These are phyloP conservation scores for Anolis sagrei DNA, from an alignment of 2,113 vertebrate genomes.

Conservation along the genomic window DNA sequence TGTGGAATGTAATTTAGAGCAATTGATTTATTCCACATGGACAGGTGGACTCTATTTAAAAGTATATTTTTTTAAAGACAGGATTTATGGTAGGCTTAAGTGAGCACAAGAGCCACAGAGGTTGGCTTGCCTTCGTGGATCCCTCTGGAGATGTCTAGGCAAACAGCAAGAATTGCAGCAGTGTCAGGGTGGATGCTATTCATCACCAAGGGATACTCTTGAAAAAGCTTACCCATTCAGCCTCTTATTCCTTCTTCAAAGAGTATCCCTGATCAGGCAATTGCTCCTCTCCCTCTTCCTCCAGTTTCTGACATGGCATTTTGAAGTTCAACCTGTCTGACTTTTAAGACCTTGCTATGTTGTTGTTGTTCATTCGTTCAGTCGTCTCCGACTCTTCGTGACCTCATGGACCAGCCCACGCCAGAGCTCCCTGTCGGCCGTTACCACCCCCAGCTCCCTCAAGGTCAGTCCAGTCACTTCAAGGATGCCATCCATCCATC, in stretches of 20 bases:
- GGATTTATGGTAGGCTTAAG: slow-evolving; percentile 67
- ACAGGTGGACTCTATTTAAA: slow-evolving; percentile 77
- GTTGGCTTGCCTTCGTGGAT: slow-evolving; percentile 33
- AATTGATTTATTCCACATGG: slow-evolving; percentile 77
- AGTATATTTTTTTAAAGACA: slow-evolving; percentile 67
- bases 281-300: background rate
- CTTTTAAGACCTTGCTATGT: no score
- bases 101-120: slow-evolving; percentile 46
- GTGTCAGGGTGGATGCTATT: background rate
- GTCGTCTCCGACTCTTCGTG: no score
- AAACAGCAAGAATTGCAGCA: background rate
- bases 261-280: background rate
- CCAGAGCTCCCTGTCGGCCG: no score
- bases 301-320: background rate
- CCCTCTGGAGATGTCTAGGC: slow-evolving; percentile 36
- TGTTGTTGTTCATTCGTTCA: no score
- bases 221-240: background rate
- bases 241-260: background rate
- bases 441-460: no score
- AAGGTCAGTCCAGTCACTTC: no score
- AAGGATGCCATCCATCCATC: no score
- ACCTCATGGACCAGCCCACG: no score
- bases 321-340: no score
- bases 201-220: background rate
- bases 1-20: slow-evolving; percentile 78